These are phyloP conservation scores for Malurus cyaneus DNA, from an alignment of 2,113 vertebrate species.

Conservation along the genomic window DNA sequence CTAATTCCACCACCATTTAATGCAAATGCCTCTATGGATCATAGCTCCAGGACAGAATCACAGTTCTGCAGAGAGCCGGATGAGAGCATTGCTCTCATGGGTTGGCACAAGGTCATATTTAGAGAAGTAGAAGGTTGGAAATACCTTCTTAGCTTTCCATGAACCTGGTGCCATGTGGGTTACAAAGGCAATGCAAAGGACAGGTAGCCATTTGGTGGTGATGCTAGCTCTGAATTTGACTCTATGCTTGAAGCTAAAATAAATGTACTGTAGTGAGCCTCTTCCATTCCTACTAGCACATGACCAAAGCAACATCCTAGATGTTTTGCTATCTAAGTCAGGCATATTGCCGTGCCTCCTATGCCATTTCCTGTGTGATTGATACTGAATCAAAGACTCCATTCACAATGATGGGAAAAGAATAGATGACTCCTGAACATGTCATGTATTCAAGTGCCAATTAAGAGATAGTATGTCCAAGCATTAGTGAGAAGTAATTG, in stretches of 20 bases:
- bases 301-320: neutral
- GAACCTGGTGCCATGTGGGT: neutral
- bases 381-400: conserved; percentile 54
- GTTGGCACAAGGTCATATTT: neutral
- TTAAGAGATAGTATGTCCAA: conserved; percentile 21
- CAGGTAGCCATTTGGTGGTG: neutral
- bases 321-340: conserved; percentile 61
- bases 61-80: fast-evolving
- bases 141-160: neutral
- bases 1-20: neutral
- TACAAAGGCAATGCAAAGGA: neutral
- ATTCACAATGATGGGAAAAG: conserved; percentile 58
- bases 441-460: conserved; percentile 10
- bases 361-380: conserved; percentile 48
- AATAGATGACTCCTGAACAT: conserved; percentile 16
- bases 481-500: neutral
- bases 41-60: neutral
- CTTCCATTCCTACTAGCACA: neutral
- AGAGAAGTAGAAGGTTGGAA: neutral
- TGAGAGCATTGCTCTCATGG: neutral
- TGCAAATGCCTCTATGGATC: fast-evolving
- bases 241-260: neutral
- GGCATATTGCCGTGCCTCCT: conserved; percentile 36
- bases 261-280: neutral
- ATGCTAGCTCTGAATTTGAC: neutral